Evolutionary conservation across 2,797 vertebrate species (phyloP).

Genomic region (Pangasius djambal): DNA sequence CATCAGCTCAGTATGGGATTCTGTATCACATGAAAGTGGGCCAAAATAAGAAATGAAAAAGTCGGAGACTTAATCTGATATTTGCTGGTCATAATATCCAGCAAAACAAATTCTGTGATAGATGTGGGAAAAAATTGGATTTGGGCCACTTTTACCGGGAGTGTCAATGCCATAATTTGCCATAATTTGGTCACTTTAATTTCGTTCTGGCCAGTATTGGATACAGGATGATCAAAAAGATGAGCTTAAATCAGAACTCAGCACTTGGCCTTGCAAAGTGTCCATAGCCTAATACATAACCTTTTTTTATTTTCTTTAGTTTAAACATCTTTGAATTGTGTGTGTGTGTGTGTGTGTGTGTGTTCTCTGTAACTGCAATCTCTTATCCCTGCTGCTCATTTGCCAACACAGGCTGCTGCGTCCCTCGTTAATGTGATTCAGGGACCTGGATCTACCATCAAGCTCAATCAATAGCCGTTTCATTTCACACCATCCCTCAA

Average conservation of each 20-base stretch:
- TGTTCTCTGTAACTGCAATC: conserved; percentile 52
- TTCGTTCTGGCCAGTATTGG: neutral
- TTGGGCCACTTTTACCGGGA: neutral
- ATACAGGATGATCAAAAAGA: neutral
- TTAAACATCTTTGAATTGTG: conserved; percentile 9
- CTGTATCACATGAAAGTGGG: neutral
- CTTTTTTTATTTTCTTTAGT: conserved; percentile 13
- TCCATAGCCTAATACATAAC: neutral
- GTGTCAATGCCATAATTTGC: no score
- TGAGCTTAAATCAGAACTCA: neutral
- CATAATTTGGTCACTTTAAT: neutral
- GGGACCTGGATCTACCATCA: conserved; percentile 78
- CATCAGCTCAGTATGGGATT: neutral
- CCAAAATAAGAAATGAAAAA: neutral
- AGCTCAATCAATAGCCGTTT: conserved; percentile 82
- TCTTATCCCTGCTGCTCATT: conserved; percentile 55
- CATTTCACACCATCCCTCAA: conserved; percentile 80
- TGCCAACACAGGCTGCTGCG: conserved; percentile 54
- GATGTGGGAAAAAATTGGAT: neutral
- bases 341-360: conserved; percentile 36
- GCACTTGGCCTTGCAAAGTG: neutral
- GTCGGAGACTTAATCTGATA: neutral
- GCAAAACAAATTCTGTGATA: neutral
- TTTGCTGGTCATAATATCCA: conserved; percentile 8
- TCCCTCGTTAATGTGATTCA: conserved; percentile 80